phyloP scores from a whole-genome alignment of 1,140 invertebrate genomes.

The Himalopsyche phryganea region DNA sequence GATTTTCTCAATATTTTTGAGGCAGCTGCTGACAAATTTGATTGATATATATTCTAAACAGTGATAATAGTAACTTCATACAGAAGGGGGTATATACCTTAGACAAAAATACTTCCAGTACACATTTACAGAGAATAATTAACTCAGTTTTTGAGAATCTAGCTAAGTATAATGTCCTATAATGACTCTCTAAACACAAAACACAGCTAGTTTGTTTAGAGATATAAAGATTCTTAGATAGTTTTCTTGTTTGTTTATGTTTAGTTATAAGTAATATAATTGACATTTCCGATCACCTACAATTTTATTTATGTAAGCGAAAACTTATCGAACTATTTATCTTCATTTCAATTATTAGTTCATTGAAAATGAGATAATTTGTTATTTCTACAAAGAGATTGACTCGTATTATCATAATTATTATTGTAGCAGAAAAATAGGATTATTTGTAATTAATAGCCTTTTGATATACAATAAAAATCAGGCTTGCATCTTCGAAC shows the following conservation, averaged over 20 bases:
- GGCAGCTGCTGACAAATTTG: not conserved
- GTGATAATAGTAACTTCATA: not conserved
- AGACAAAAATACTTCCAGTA: constrained; percentile 1
- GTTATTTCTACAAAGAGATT: too few species aligned
- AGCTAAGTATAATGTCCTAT: too few species aligned
- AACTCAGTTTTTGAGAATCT: too few species aligned
- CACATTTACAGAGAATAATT: not conserved
- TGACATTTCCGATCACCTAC: constrained; percentile 34
- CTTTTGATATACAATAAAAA: not conserved
- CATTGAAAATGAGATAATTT: too few species aligned
- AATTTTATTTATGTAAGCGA: constrained; percentile 32
- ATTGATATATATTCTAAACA: not conserved
- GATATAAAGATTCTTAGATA: constrained; percentile 17
- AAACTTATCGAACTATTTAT: constrained; percentile 14
- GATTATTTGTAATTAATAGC: not conserved
- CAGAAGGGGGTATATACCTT: not conserved
- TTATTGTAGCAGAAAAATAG: constrained; percentile 5
- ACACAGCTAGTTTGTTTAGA: constrained; percentile 1
- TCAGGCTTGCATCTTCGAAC: not conserved
- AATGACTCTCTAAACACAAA: not conserved
- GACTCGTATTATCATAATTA: not conserved
- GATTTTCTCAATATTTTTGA: too few species aligned
- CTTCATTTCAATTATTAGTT: too few species aligned
- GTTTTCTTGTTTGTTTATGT: constrained; percentile 15
- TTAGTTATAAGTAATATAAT: constrained; percentile 31